phyloP scores from a whole-genome alignment of 2,888 invertebrate genomes.

The Plebejus melissa region DNA sequence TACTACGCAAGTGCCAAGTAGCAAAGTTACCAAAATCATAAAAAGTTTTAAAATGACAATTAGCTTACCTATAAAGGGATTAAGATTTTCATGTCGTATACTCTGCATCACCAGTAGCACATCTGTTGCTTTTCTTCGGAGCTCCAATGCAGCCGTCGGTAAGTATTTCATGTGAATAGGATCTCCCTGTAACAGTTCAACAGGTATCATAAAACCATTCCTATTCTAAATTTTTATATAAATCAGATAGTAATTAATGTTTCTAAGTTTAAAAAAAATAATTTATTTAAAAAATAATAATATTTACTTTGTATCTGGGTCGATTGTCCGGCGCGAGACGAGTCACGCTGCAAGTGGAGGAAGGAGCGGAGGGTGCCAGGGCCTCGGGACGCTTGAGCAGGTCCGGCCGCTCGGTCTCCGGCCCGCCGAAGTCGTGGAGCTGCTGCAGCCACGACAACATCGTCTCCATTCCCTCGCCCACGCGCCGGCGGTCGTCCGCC shows the following conservation, averaged over 20 bases:
- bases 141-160: conserved; percentile 81
- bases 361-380: conserved; percentile 64
- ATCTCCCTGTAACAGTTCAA: conserved; percentile 83
- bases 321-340: conserved; percentile 81
- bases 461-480: conserved; percentile 87
- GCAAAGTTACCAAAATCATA: no score
- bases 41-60: not conserved
- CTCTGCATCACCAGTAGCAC: conserved; percentile 88
- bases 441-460: conserved; percentile 93
- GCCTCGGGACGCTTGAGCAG: conserved; percentile 85
- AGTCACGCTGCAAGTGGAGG: conserved; percentile 72
- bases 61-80: conserved; percentile 85
- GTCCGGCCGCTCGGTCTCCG: conserved; percentile 91
- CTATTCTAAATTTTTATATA: not conserved
- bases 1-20: no score
- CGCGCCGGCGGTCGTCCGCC: conserved; percentile 55
- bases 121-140: conserved; percentile 90
- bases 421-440: conserved; percentile 89
- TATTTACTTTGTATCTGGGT: conserved; percentile 88
- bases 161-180: conserved; percentile 92
- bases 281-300: not conserved
- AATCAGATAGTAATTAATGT: no score
- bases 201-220: not conserved
- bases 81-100: conserved; percentile 93
- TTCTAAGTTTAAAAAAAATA: not conserved